These are phyloP conservation scores for Nasonovia ribisnigri DNA, from an alignment of 2,888 invertebrate genomes.

Conservation along the genomic window DNA sequence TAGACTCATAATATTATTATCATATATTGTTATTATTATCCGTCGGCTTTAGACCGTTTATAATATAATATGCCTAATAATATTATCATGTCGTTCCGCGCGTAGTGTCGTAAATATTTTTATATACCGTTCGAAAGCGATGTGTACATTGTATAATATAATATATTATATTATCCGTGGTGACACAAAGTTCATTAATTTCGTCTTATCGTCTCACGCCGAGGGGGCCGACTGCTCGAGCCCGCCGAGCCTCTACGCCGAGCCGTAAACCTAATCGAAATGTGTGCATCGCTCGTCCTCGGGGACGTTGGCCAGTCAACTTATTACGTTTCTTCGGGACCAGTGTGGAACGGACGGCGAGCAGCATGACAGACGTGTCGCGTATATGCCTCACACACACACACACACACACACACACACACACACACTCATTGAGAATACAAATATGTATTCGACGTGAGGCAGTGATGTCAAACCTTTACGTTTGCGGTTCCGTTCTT, in stretches of 20 bases:
- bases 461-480: background rate
- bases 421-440: too few species aligned
- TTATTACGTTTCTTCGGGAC: conserved; percentile 7
- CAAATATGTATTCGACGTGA: background rate
- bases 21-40: background rate
- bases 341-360: background rate
- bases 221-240: background rate
- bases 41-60: background rate
- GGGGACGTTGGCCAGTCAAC: background rate
- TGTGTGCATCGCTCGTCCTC: background rate
- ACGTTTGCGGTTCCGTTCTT: background rate
- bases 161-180: background rate
- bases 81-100: background rate
- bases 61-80: background rate
- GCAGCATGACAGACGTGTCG: background rate
- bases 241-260: background rate
- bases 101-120: background rate
- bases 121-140: background rate
- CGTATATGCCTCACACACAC: background rate
- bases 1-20: background rate
- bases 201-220: conserved; percentile 16
- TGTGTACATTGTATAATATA: too few species aligned
- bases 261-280: conserved; percentile 29
- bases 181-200: conserved; percentile 47
- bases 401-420: too few species aligned